A percentile compares a stretch with the other conserved stretches of the same genome.
phyloP scores from a whole-genome alignment of 2,797 vertebrate species.

The Gambusia yucatana region DNA sequence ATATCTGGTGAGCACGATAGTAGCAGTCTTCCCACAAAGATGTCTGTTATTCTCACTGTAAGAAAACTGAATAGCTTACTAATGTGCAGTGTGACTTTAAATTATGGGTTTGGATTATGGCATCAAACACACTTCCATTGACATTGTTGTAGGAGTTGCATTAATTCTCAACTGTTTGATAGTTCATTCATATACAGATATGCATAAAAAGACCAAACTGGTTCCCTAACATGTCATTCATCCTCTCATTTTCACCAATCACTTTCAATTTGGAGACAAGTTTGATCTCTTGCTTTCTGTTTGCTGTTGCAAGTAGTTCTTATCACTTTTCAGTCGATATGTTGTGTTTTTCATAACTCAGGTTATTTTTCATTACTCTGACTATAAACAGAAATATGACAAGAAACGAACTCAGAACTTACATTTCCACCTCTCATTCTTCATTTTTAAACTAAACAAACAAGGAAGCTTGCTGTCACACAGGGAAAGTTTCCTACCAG shows the following conservation, averaged over 20 bases:
- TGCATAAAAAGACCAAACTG: neutral
- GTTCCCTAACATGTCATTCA: neutral
- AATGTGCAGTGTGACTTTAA: constrained; percentile 54
- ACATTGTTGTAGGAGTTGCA: constrained; percentile 29
- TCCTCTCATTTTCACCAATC: neutral
- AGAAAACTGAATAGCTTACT: constrained; percentile 39
- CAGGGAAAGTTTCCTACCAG: neutral
- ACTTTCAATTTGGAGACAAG: neutral
- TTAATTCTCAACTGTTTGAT: constrained; percentile 12
- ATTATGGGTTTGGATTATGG: constrained; percentile 51
- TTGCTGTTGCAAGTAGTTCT: constrained; percentile 8
- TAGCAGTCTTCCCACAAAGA: constrained; percentile 47
- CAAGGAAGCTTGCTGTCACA: neutral
- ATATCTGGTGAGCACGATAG: constrained; percentile 57
- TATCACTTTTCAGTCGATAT: neutral
- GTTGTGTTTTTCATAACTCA: constrained; percentile 9
- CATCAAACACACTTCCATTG: constrained; percentile 44
- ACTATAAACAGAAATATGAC: neutral
- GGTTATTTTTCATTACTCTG: neutral
- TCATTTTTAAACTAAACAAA: neutral
- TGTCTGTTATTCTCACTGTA: constrained; percentile 63
- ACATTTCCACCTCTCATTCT: neutral
- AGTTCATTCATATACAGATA: constrained; percentile 37
- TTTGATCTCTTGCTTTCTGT: constrained; percentile 10
- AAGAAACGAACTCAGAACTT: neutral